Conservation (phyloP, 2,797 vertebrate genomes). For the Cryptoblepharus egeriae region DNA sequence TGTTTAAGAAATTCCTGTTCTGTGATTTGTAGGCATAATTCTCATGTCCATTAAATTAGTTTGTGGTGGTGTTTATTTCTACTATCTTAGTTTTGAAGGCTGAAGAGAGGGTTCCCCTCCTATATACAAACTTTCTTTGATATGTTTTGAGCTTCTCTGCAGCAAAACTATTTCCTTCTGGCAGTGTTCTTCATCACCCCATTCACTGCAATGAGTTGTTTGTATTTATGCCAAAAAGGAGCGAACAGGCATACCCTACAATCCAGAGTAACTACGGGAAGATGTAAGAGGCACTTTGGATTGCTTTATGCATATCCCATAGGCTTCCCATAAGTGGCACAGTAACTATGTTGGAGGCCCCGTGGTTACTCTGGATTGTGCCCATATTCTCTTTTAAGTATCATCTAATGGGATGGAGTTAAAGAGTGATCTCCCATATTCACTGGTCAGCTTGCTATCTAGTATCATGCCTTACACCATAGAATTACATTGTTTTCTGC, state of each 20-base stretch:
- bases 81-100: neutral
- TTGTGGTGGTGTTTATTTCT: neutral
- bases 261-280: no score
- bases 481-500: neutral
- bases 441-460: neutral
- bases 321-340: no score
- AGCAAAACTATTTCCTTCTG: neutral
- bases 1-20: neutral
- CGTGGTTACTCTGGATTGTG: no score
- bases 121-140: neutral
- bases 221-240: neutral
- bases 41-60: neutral
- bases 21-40: neutral
- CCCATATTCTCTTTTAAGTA: neutral
- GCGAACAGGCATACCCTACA: no score
- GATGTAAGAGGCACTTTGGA: no score
- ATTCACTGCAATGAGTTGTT: neutral
- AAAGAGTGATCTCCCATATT: neutral
- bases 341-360: no score
- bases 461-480: conserved; percentile 1
- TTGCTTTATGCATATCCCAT: no score
- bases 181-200: neutral
- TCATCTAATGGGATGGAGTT: neutral
- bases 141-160: neutral
- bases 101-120: neutral